These are phyloP conservation scores for Thermophis baileyi DNA, from an alignment of 2,113 vertebrate genomes.

Conservation along the genomic window DNA sequence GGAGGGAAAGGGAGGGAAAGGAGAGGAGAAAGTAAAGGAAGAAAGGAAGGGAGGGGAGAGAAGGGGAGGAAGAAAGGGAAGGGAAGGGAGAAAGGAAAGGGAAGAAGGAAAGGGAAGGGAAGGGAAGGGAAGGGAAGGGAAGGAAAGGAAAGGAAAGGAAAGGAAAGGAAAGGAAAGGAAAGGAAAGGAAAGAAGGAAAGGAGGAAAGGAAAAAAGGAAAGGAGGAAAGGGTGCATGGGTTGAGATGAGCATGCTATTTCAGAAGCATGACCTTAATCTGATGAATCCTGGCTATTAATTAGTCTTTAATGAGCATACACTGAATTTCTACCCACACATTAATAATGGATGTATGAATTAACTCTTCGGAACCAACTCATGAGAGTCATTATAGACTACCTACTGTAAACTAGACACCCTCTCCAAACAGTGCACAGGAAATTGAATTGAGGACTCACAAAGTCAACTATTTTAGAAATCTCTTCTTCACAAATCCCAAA, in stretches of 20 bases:
- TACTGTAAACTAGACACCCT: background rate
- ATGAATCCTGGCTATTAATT: slow-evolving; percentile 59
- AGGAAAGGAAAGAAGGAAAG: too few species aligned
- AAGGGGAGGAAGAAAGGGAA: too few species aligned
- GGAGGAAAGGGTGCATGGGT: background rate
- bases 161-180: background rate
- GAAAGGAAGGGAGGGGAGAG: too few species aligned
- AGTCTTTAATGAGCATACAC: slow-evolving; percentile 63
- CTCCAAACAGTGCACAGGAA: background rate
- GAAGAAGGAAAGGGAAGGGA: too few species aligned
- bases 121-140: too few species aligned
- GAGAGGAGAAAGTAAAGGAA: too few species aligned
- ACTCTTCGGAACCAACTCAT: slow-evolving; percentile 54
- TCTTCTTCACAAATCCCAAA: background rate
- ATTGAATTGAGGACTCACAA: too few species aligned
- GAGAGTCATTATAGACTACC: slow-evolving; percentile 37
- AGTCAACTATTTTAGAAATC: background rate
- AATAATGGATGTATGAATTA: slow-evolving; percentile 66
- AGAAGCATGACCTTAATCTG: slow-evolving; percentile 41
- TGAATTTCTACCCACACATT: slow-evolving; percentile 66
- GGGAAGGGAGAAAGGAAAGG: too few species aligned
- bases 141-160: too few species aligned
- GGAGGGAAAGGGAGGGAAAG: too few species aligned
- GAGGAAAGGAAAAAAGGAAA: too few species aligned
- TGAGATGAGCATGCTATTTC: slow-evolving; percentile 5